A percentile compares a stretch with the other conserved stretches of the same genome.
Evolutionary conservation across 1,140 invertebrate genomes (phyloP).

Genomic region (Orchestia grillus): DNA sequence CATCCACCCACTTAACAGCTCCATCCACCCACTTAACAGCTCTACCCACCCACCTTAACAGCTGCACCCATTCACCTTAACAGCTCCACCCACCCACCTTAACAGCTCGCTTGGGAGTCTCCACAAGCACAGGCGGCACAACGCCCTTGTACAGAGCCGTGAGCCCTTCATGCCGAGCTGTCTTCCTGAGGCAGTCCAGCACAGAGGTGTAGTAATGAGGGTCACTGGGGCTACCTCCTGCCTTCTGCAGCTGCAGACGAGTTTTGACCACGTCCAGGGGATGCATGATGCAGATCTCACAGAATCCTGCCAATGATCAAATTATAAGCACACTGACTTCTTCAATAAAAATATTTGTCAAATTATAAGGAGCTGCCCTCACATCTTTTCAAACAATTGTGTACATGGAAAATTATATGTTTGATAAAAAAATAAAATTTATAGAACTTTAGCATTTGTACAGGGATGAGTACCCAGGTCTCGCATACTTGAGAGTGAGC

Average conservation of each 20-base stretch:
- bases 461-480: too few relatives aligned
- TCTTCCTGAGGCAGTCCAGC: slow-evolving; percentile 88
- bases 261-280: slow-evolving; percentile 94
- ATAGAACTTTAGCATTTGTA: neutral
- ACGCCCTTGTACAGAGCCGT: slow-evolving; percentile 92
- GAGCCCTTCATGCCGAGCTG: slow-evolving; percentile 85
- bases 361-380: neutral
- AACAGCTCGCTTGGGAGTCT: slow-evolving; percentile 93
- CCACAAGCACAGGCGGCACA: slow-evolving; percentile 90
- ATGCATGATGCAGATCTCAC: slow-evolving; percentile 96
- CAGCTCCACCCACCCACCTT: slow-evolving; percentile 75
- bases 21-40: neutral
- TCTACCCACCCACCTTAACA: too few relatives aligned
- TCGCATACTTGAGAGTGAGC: too few relatives aligned
- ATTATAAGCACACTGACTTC: neutral
- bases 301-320: slow-evolving; percentile 77
- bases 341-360: neutral
- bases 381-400: neutral
- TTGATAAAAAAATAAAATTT: neutral
- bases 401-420: neutral
- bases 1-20: too few relatives aligned
- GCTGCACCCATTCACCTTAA: neutral
- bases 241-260: slow-evolving; percentile 82
- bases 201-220: slow-evolving; percentile 82
- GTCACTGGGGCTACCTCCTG: slow-evolving; percentile 69